phyloP scores from a whole-genome alignment of 2,113 vertebrate genomes.

The Myodes glareolus region DNA sequence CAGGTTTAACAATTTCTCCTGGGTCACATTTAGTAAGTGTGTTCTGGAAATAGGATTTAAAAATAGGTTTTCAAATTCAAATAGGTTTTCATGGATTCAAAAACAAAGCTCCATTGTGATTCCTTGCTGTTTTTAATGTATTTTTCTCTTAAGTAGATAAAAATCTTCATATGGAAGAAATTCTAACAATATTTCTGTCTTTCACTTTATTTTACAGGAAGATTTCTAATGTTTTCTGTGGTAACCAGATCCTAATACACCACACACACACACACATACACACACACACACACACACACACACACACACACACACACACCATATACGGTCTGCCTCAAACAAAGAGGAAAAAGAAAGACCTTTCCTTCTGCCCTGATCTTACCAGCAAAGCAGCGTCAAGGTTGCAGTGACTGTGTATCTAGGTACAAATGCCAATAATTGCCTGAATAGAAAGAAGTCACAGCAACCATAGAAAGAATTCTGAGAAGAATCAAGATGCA shows the following conservation, averaged over 20 bases:
- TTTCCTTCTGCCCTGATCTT: background rate
- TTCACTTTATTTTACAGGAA: background rate
- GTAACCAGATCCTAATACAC: background rate
- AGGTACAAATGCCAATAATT: background rate
- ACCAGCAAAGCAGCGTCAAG: rapidly evolving
- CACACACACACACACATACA: background rate
- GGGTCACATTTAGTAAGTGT: background rate
- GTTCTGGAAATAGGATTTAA: background rate
- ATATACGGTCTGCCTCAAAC: background rate
- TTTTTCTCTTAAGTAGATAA: background rate
- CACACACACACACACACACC: background rate
- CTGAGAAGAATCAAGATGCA: conserved; percentile 9
- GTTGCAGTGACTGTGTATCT: background rate
- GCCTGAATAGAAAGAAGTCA: background rate
- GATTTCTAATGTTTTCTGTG: background rate
- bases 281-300: background rate
- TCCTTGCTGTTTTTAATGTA: background rate
- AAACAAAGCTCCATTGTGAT: background rate
- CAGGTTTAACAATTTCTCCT: background rate
- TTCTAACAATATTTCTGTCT: background rate
- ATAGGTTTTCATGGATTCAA: background rate
- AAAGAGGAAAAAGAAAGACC: background rate
- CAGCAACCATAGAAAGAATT: background rate
- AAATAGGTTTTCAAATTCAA: background rate
- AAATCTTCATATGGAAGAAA: background rate